Conservation (phyloP, 2,113 vertebrate species). For the Mirza zaza region DNA sequence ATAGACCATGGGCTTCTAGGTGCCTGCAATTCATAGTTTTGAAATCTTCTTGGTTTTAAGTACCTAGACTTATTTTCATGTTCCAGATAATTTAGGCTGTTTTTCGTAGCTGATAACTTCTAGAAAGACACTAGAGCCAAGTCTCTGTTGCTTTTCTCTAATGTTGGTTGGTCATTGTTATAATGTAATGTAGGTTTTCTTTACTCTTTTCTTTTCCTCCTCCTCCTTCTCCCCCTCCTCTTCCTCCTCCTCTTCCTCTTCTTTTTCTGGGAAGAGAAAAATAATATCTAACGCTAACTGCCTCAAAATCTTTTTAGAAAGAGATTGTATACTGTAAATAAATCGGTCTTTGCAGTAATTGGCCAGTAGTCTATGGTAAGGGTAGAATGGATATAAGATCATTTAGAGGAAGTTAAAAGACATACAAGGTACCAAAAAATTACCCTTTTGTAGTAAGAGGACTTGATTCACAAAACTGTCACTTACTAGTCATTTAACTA, state of each 20-base stretch:
- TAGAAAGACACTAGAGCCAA: not conserved
- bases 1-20: not conserved
- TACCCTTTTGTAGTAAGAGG: not conserved
- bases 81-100: not conserved
- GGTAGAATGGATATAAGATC: not conserved
- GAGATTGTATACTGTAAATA: not conserved
- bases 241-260: too few species aligned
- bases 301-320: not conserved
- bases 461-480: not conserved
- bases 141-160: not conserved
- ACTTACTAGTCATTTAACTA: not conserved
- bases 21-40: not conserved
- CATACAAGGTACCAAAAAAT: not conserved
- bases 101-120: conserved; percentile 7
- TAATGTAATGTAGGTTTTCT: not conserved
- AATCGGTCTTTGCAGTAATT: not conserved
- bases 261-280: not conserved
- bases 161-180: not conserved
- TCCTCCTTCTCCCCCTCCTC: not conserved
- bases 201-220: not conserved
- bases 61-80: not conserved
- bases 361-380: not conserved
- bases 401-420: not conserved
- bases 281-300: not conserved
- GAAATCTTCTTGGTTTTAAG: not conserved